Evolutionary conservation across 2,113 vertebrate genomes (phyloP).

Genomic region (Oreocharis arfaki): DNA sequence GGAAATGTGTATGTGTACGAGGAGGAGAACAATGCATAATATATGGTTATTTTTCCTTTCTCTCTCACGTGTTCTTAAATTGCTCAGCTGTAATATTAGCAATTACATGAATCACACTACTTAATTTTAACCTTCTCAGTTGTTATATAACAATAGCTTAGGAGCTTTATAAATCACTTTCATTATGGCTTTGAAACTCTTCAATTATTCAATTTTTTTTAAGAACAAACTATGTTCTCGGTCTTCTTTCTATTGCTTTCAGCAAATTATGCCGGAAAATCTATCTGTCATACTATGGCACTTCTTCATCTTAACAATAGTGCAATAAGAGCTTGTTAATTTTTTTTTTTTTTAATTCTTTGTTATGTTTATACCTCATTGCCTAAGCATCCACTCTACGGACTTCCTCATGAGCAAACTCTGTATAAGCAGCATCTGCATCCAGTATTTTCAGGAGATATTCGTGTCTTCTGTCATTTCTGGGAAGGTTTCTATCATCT

Average conservation of each 20-base stretch:
- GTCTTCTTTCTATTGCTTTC: background rate
- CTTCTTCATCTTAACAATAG: background rate
- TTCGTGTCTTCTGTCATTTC: background rate
- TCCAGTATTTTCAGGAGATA: background rate
- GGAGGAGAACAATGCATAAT: background rate
- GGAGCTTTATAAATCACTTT: slow-evolving; percentile 30
- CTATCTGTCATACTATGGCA: background rate
- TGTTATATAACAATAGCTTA: slow-evolving; percentile 47
- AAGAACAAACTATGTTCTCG: background rate
- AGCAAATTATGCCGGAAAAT: background rate
- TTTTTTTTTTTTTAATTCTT: background rate
- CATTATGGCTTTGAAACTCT: slow-evolving; percentile 2
- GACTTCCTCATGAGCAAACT: background rate
- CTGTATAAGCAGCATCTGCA: background rate
- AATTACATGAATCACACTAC: slow-evolving; percentile 54
- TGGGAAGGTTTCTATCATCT: background rate
- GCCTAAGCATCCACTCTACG: background rate
- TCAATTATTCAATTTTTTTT: slow-evolving; percentile 12
- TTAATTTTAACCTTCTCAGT: slow-evolving; percentile 26
- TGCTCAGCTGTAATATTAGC: slow-evolving; percentile 39
- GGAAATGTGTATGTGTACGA: background rate
- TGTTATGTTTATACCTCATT: background rate
- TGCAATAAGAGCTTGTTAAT: background rate
- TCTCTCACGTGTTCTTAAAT: slow-evolving; percentile 24
- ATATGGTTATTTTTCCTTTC: slow-evolving; percentile 19